Conservation (phyloP, 2,797 vertebrate species). For the Triplophysa bombifrons region DNA sequence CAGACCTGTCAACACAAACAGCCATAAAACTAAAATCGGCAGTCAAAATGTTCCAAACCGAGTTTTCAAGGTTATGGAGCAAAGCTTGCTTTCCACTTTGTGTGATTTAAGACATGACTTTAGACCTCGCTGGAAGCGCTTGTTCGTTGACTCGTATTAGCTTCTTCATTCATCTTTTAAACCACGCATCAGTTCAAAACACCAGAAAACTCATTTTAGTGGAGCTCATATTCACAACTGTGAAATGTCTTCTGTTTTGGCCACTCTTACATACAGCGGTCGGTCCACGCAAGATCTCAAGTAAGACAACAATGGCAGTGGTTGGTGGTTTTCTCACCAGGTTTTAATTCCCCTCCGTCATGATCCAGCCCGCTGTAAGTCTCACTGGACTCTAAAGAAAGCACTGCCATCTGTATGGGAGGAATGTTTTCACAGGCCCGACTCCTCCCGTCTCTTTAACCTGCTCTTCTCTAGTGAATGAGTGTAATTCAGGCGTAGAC, state of each 20-base stretch:
- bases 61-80: conserved; percentile 82
- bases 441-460: conserved; percentile 70
- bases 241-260: too few species aligned
- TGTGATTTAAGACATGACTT: conserved; percentile 17
- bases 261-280: too few species aligned
- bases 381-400: conserved; percentile 9
- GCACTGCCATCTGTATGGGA: not conserved
- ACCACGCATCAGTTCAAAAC: too few species aligned
- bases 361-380: not conserved
- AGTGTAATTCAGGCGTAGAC: conserved; percentile 73
- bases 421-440: not conserved
- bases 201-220: too few species aligned
- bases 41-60: conserved; percentile 74
- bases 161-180: not conserved
- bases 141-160: not conserved
- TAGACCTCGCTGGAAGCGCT: not conserved
- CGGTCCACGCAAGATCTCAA: too few species aligned
- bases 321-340: too few species aligned
- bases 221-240: too few species aligned
- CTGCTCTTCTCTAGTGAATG: conserved; percentile 74
- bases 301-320: too few species aligned
- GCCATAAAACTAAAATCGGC: conserved; percentile 68
- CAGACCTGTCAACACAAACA: conserved; percentile 80
- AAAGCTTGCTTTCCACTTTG: conserved; percentile 54
- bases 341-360: not conserved